Base-by-base conservation (phyloP, 2,113 vertebrate species). In the Thalassoma bifasciatum region DNA sequence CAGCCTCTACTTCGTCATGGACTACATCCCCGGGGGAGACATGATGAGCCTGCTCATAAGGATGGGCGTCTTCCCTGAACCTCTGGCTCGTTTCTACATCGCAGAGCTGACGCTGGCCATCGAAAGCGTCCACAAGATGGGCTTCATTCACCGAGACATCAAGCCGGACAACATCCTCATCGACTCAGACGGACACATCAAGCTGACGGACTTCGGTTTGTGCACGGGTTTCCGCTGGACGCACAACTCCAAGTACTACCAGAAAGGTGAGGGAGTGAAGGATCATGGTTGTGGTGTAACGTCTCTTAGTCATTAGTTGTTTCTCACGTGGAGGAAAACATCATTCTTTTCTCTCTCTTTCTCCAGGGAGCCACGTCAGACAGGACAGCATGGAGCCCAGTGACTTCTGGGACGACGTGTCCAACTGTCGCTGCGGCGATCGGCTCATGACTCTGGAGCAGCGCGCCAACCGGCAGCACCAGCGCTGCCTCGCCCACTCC, bases 331-430 rank as follows among this genome's bases (percentile, higher is more conserved):
- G n/a, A n/a, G n/a, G n/a, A n/a, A n/a, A n/a, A n/a, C n/a, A n/a
- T n/a, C n/a, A n/a, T n/a, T n/a, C n/a, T n/a, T n/a, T n/a, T n/a
- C n/a, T n/a, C n/a, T n/a, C n/a, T 58, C 14, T 63, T 37, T 71
- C 82, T 42, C 56, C 83, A 99, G 98, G 97, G 75, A 99, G 92
- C 87, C 98, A 99, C 80, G 82, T 95, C 77, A 92, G 97, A 69
- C 97, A 99, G 85, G 98, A 99, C 92, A 99, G 98, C 92, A 99
- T 99, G 97, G 98, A 99, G 89, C 98, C 97, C 78, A 95, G 98
- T 46, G 97, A 98, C 91, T 95, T 97, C 75, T 98, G 98, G 97
- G 98, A 98, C 0, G 97, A 99, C 2, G 95, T 96, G 60, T 97
- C 98, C 4, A 98, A 97, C 70, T 99, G 98, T 79, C 96, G 95